Percentiles rank a stretch among this genome's conserved stretches.
These are phyloP conservation scores for Escarpia spicata DNA, from an alignment of 2,888 invertebrate genomes.

Conservation along the genomic window DNA sequence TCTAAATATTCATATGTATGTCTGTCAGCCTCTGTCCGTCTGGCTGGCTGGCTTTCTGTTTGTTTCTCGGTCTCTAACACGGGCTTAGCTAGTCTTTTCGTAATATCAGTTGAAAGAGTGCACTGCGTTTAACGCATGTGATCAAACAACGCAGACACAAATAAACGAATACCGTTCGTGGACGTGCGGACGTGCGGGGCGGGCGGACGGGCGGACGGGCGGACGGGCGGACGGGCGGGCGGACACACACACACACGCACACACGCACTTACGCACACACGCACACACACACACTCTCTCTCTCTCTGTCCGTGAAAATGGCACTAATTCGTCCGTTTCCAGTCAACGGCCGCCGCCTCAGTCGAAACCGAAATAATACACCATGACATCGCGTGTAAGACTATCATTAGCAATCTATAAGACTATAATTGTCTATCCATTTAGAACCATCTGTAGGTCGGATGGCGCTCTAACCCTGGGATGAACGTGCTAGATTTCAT, in stretches of 20 bases:
- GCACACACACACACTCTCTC: not conserved
- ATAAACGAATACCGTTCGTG: too few relatives aligned
- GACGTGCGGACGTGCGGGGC: too few relatives aligned
- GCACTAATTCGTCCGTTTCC: not conserved
- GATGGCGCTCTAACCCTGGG: not conserved
- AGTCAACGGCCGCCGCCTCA: not conserved
- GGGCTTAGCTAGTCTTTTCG: too few relatives aligned
- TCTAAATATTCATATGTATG: not conserved
- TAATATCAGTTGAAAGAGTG: too few relatives aligned
- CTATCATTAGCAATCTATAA: not conserved
- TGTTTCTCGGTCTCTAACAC: too few relatives aligned
- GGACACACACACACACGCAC: too few relatives aligned
- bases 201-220: too few relatives aligned
- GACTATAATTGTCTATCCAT: not conserved
- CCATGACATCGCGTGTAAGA: not conserved
- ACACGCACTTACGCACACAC: not conserved
- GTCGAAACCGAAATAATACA: not conserved
- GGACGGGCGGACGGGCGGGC: too few relatives aligned
- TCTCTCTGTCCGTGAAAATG: not conserved
- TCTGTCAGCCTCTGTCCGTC: not conserved
- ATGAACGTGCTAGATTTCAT: conserved; percentile 1
- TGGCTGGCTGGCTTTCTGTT: too few relatives aligned
- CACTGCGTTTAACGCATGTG: too few relatives aligned
- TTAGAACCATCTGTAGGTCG: not conserved
- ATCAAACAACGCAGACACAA: too few relatives aligned